Percentiles rank a stretch among this genome's conserved stretches.
Conservation (phyloP, 2,797 vertebrate species). For the Brachymystax lenok region DNA sequence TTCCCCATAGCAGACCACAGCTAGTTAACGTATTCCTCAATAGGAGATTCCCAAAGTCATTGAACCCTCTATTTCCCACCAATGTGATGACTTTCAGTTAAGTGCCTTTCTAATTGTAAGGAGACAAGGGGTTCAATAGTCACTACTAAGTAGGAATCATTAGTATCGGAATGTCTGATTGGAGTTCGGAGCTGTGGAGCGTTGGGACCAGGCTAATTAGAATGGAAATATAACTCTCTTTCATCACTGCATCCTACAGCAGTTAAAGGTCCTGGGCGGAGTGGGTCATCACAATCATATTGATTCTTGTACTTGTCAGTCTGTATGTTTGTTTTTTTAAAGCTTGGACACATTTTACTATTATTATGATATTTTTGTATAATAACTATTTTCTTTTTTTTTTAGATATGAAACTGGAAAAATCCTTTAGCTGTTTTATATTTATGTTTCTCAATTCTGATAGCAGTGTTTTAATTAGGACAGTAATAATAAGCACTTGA, state of each 20-base stretch:
- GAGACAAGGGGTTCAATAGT: neutral
- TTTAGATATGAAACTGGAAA: neutral
- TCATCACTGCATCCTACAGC: neutral
- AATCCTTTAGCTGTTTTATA: conserved; percentile 3
- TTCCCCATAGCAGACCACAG: neutral
- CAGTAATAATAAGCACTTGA: neutral
- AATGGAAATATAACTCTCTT: conserved; percentile 16
- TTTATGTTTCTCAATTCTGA: conserved; percentile 2
- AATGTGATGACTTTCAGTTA: neutral
- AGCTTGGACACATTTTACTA: neutral
- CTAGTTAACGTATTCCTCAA: neutral
- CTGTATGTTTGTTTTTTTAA: conserved; percentile 38
- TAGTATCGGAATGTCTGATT: neutral
- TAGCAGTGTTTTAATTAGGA: neutral
- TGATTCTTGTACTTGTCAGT: conserved; percentile 57
- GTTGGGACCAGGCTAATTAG: neutral
- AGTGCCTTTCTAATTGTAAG: neutral
- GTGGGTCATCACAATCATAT: conserved; percentile 63
- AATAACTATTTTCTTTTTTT: neutral
- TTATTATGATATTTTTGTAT: neutral
- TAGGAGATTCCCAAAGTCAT: neutral
- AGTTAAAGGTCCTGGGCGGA: conserved; percentile 28
- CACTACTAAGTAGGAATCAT: neutral
- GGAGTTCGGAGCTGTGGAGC: neutral
- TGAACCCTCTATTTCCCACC: neutral